Conservation (phyloP, 2,797 vertebrate genomes). For the Esox masquinongy region DNA sequence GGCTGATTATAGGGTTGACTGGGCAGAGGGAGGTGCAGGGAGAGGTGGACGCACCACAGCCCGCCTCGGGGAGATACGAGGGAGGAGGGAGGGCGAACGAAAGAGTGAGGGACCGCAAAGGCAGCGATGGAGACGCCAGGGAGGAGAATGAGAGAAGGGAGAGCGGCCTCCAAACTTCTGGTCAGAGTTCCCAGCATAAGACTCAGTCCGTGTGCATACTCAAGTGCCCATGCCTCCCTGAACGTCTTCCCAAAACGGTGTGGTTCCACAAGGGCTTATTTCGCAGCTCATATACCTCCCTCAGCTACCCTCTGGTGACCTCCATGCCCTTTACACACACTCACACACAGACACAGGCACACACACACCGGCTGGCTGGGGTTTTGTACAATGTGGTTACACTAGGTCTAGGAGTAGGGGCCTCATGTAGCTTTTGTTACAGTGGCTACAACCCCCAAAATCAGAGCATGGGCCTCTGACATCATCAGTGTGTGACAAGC, state of each 20-base stretch:
- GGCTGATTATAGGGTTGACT: conserved; percentile 72
- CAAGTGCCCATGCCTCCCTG: not conserved
- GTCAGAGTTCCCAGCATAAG: conserved; percentile 51
- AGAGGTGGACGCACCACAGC: conserved; percentile 25
- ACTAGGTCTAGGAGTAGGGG: conserved; percentile 23
- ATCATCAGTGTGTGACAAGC: conserved; percentile 4
- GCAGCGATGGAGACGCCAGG: too few species aligned
- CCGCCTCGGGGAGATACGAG: not conserved
- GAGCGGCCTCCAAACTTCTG: conserved; percentile 39
- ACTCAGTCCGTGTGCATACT: too few species aligned
- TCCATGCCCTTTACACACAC: conserved; percentile 53
- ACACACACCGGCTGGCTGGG: conserved; percentile 59
- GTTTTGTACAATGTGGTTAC: conserved; percentile 70
- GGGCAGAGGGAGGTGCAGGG: conserved; percentile 53
- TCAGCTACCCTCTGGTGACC: conserved; percentile 26
- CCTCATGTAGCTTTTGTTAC: conserved; percentile 55
- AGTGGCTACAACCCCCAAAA: conserved; percentile 63
- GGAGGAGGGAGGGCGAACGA: too few species aligned
- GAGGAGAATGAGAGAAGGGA: conserved; percentile 18
- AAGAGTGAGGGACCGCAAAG: too few species aligned
- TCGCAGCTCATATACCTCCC: not conserved
- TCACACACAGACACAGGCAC: conserved; percentile 52
- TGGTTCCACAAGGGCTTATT: not conserved
- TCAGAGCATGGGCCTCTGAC: not conserved
- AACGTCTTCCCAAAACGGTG: not conserved